These are phyloP conservation scores for Agapornis roseicollis DNA, from an alignment of 2,113 vertebrate genomes.

Conservation along the genomic window DNA sequence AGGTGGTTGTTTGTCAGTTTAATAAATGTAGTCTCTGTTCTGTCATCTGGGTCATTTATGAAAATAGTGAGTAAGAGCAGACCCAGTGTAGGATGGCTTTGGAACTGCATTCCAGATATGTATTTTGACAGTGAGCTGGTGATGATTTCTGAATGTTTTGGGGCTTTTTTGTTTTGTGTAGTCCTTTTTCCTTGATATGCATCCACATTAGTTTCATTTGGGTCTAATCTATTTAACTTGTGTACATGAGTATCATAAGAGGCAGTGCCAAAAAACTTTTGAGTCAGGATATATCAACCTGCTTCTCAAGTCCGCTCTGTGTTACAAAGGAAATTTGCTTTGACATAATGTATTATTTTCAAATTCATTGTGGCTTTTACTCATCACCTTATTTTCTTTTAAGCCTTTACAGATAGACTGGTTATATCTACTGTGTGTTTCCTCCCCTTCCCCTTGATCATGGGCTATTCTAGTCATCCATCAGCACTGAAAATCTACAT, in stretches of 20 bases:
- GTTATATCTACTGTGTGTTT: background rate
- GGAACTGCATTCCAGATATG: background rate
- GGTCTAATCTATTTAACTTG: background rate
- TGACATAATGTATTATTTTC: background rate
- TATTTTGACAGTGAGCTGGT: background rate
- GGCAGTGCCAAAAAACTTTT: background rate
- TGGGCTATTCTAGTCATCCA: background rate
- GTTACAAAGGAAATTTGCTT: background rate
- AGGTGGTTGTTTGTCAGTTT: background rate
- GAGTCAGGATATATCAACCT: background rate
- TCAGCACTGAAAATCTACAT: background rate
- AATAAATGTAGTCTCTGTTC: slow-evolving; percentile 8
- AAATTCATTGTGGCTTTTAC: background rate
- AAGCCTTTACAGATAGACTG: background rate
- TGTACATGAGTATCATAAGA: background rate
- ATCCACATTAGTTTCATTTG: background rate
- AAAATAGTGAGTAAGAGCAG: background rate
- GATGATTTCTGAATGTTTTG: background rate
- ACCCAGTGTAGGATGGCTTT: background rate
- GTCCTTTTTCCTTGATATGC: background rate
- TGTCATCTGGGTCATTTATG: background rate
- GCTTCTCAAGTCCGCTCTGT: background rate
- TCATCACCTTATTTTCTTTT: background rate
- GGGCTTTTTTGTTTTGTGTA: background rate
- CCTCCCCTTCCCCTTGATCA: background rate